Percentiles rank a stretch among this genome's conserved stretches.
Evolutionary conservation across 2,888 invertebrate species (phyloP).

Genomic region (Cenopis cana): DNA sequence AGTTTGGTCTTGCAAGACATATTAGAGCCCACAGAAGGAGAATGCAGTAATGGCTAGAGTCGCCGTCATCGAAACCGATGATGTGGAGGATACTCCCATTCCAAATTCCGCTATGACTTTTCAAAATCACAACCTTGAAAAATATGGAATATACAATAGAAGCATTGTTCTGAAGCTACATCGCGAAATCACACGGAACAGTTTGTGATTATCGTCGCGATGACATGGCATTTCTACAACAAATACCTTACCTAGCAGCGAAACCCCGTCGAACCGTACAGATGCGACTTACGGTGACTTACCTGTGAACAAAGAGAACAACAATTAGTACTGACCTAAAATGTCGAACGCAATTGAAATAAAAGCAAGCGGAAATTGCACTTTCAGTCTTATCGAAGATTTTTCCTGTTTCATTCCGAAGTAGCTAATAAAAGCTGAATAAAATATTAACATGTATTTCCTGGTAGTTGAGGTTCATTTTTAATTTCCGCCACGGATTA

Average conservation of each 20-base stretch:
- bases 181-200: too few species aligned
- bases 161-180: not conserved
- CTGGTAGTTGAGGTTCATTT: constrained; percentile 43
- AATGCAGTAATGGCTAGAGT: too few species aligned
- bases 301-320: constrained; percentile 51
- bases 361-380: constrained; percentile 42
- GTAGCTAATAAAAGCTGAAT: constrained; percentile 54
- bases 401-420: constrained; percentile 57
- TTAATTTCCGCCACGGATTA: constrained; percentile 44
- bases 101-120: not conserved
- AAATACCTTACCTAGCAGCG: not conserved
- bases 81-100: too few species aligned
- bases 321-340: constrained; percentile 24
- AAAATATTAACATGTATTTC: constrained; percentile 57
- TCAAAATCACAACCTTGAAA: not conserved
- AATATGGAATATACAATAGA: not conserved
- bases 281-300: constrained; percentile 47
- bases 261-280: not conserved
- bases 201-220: not conserved
- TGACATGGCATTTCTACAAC: not conserved
- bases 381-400: constrained; percentile 46
- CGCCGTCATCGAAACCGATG: too few species aligned
- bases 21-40: too few species aligned
- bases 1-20: too few species aligned
- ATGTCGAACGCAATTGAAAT: constrained; percentile 29